Base-by-base conservation (phyloP, 2,888 invertebrate genomes). In the Lepidocyrtoides sp. region DNA sequence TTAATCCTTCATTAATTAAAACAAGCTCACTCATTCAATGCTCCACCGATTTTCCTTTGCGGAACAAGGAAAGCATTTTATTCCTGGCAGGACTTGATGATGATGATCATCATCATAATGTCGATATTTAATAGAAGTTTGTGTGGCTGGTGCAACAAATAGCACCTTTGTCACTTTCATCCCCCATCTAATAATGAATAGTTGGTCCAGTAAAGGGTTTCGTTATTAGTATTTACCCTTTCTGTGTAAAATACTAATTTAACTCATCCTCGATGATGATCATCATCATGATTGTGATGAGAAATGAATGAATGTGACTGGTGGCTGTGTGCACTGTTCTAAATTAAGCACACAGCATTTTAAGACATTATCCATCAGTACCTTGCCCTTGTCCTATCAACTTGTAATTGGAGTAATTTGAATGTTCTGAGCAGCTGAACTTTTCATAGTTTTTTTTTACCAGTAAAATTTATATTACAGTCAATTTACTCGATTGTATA, bases 1-100 rank as follows among this genome's bases (percentile, higher is more conserved):
- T 93, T 93, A 93, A 93, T 93, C 93, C 93, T 91, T 83, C 91
- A 91, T 91, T 93, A 93, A 93, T 93, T 93, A 93, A 93, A 93
- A 92, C 91, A 89, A 66, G 82, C 92, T 72, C 41, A 48, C 23
- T 72, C 54, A 32, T 75, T 82, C 83, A 82, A 51, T 79, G 79
- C 20, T 79, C 51, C 54, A 10, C 66, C 63, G 23, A 87, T 57
- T 60, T 60, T 60, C 60, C 17, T 20, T 32, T 81, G 32, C 81
- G 54, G 32, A 29, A 63, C 2, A 36, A 36, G 3, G 36, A 66
- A 20, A 36, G n/a, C 26, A 41, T 57, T 57, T 36, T 12, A 66
- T 32, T 66, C 44, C 23, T 41, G n/a, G n/a, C n/a, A n/a, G n/a
- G n/a, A n/a, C 77, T 10, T 84, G 57, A 51, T 66, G 12, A 26